Evolutionary conservation across 2,797 vertebrate species (phyloP).

Genomic region (Hephaestus fuliginosus): DNA sequence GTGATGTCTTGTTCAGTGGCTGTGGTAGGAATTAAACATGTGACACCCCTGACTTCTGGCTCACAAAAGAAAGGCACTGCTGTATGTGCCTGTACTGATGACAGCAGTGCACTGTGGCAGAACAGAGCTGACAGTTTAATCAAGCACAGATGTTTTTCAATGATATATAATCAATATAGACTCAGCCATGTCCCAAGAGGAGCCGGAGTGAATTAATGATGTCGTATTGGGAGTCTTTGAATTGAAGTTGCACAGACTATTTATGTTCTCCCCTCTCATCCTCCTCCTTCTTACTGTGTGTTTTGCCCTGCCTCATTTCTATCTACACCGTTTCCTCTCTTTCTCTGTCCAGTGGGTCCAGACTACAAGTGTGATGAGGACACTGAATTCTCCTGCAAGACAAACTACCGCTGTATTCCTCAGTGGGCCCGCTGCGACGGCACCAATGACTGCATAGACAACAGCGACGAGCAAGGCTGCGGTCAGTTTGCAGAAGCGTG

Average conservation of each 20-base stretch:
- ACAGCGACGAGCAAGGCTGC: conserved; percentile 83
- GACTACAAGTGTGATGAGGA: conserved; percentile 79
- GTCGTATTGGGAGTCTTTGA: conserved; percentile 14
- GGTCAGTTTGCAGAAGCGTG: conserved; percentile 68
- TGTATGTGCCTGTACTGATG: neutral
- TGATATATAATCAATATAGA: conserved; percentile 27
- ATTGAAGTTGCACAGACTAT: conserved; percentile 14
- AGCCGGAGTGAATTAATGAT: conserved; percentile 22
- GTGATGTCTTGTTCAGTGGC: neutral
- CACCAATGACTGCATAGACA: conserved; percentile 82
- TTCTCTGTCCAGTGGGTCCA: conserved; percentile 70
- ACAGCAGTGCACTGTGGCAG: neutral
- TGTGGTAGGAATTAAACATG: conserved; percentile 5
- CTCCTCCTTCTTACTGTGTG: neutral
- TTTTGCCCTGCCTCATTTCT: conserved; percentile 4
- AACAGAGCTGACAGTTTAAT: conserved; percentile 41
- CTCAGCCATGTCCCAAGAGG: conserved; percentile 5
- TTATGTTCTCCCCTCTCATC: neutral
- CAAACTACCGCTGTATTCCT: conserved; percentile 84
- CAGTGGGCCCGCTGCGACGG: conserved; percentile 83
- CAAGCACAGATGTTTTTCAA: conserved; percentile 23
- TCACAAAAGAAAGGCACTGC: neutral
- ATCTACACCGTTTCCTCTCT: conserved; percentile 15
- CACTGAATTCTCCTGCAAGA: conserved; percentile 83
- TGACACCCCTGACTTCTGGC: neutral